These are phyloP conservation scores for Chydorus sphaericus DNA, from an alignment of 2,888 invertebrate genomes.

Conservation along the genomic window DNA sequence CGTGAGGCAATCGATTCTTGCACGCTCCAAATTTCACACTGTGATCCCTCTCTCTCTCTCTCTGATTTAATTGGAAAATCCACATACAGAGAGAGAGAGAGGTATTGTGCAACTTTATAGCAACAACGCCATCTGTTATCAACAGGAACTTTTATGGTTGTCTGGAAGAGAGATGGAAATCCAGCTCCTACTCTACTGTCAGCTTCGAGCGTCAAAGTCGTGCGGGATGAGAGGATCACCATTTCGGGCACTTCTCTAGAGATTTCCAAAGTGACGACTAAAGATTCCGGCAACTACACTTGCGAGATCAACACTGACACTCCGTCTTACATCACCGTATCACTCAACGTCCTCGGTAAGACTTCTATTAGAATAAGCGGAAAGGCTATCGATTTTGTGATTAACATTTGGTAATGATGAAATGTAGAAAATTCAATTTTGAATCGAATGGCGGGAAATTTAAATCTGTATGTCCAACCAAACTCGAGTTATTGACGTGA, in stretches of 20 bases:
- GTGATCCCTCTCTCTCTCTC: too few species aligned
- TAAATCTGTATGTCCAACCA: too few species aligned
- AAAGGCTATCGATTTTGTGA: slow-evolving; percentile 5
- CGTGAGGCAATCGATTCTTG: too few species aligned
- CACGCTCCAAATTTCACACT: too few species aligned
- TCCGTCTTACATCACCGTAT: slow-evolving; percentile 12
- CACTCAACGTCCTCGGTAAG: slow-evolving; percentile 17
- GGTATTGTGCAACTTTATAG: background rate
- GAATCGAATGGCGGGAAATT: too few species aligned
- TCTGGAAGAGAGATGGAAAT: slow-evolving; percentile 13
- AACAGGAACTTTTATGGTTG: slow-evolving; percentile 11
- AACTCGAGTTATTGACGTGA: too few species aligned
- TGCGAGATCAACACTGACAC: slow-evolving; percentile 16
- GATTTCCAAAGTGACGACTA: background rate
- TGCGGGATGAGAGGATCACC: slow-evolving; percentile 9
- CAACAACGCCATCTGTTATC: background rate
- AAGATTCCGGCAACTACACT: slow-evolving; percentile 16
- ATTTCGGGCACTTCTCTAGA: slow-evolving; percentile 8
- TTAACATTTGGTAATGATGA: too few species aligned
- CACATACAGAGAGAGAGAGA: background rate
- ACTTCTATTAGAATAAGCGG: too few species aligned
- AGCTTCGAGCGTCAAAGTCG: slow-evolving; percentile 5
- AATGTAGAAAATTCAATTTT: too few species aligned
- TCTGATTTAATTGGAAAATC: too few species aligned
- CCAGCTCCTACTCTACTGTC: slow-evolving; percentile 1